These are phyloP conservation scores for Orthosia gracilis DNA, from an alignment of 2,888 invertebrate genomes.

Conservation along the genomic window DNA sequence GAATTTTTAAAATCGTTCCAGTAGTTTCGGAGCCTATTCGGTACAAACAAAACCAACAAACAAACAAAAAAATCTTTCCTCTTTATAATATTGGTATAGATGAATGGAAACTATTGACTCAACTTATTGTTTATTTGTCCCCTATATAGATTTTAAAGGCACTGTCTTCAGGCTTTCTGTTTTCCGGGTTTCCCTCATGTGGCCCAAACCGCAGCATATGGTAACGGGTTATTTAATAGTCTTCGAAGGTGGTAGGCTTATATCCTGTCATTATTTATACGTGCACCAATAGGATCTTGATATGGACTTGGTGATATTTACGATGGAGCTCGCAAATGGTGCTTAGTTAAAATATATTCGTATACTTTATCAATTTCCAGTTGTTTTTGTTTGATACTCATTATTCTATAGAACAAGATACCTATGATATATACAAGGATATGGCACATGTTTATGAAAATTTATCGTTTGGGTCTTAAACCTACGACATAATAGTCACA, in stretches of 20 bases:
- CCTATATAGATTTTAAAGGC: background rate
- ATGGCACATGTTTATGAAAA: too few species aligned
- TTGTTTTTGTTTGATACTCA: background rate
- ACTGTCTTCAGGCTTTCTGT: background rate
- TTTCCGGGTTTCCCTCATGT: constrained; percentile 1
- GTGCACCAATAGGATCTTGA: constrained; percentile 33
- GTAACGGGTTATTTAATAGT: constrained; percentile 46
- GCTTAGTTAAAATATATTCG: background rate
- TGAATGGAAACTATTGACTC: background rate
- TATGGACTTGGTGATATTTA: constrained; percentile 35
- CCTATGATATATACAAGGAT: too few species aligned
- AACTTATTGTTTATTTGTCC: background rate
- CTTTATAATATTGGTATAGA: too few species aligned
- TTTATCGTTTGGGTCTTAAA: too few species aligned
- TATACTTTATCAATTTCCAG: background rate
- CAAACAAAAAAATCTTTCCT: too few species aligned
- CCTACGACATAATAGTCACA: too few species aligned
- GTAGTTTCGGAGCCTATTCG: too few species aligned
- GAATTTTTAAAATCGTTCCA: too few species aligned
- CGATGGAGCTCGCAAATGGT: constrained; percentile 31
- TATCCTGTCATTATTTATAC: constrained; percentile 47
- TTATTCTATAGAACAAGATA: background rate
- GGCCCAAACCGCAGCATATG: constrained; percentile 39
- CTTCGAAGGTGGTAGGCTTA: constrained; percentile 32
- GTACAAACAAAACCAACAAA: too few species aligned